phyloP scores from a whole-genome alignment of 1,140 invertebrate species.

The Sminthurides bifidus region DNA sequence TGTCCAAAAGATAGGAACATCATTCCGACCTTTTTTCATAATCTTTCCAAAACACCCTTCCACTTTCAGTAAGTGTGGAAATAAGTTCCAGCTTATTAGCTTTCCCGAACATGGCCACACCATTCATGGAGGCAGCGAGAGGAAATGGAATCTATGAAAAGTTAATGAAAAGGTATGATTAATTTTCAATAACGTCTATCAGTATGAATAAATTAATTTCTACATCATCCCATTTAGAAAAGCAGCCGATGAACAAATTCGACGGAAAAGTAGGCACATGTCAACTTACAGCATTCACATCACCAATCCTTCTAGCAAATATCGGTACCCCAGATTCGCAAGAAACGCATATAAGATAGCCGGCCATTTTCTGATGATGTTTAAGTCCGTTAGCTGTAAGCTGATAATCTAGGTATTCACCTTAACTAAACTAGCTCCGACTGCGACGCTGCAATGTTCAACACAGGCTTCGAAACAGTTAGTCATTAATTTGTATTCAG shows the following conservation, averaged over 20 bases:
- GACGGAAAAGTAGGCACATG: constrained; percentile 10
- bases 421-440: no score
- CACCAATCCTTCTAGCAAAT: constrained; percentile 26
- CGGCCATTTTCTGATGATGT: constrained; percentile 25
- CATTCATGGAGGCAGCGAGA: constrained; percentile 64
- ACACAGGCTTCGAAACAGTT: no score
- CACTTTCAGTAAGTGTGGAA: constrained; percentile 52
- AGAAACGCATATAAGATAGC: constrained; percentile 24
- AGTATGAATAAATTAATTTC: no score
- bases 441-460: no score
- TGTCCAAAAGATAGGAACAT: constrained; percentile 3
- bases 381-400: no score
- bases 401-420: no score
- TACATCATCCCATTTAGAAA: not conserved
- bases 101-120: constrained; percentile 70
- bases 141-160: constrained; percentile 59
- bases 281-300: constrained; percentile 14
- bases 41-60: constrained; percentile 61
- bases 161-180: not conserved
- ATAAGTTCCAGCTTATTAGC: constrained; percentile 53
- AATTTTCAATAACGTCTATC: not conserved
- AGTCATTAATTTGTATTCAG: no score
- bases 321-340: constrained; percentile 26
- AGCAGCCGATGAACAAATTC: constrained; percentile 54
- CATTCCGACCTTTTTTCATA: constrained; percentile 47